phyloP scores from a whole-genome alignment of 1,140 invertebrate species.

The Hesperophylax magnus region DNA sequence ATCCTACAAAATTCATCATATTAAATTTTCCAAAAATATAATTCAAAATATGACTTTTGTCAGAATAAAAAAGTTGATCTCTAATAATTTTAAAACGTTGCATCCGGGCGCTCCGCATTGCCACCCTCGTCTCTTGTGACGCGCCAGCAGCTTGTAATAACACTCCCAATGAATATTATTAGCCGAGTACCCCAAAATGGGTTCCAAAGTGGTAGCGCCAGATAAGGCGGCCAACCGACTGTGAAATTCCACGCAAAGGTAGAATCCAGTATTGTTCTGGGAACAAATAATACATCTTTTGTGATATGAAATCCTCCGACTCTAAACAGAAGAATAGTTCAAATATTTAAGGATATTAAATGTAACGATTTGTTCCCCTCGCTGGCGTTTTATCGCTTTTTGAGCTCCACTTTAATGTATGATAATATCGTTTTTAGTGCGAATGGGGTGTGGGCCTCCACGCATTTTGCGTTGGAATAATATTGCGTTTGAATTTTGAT shows the following conservation, averaged over 20 bases:
- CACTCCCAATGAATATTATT: slow-evolving; percentile 41
- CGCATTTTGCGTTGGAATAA: too few relatives aligned
- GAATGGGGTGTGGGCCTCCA: too few relatives aligned
- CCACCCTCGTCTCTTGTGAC: background rate
- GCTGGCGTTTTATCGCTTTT: background rate
- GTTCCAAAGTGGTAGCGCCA: slow-evolving; percentile 26
- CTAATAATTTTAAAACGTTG: background rate
- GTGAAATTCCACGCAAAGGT: slow-evolving; percentile 31
- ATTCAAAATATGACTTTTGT: too few relatives aligned
- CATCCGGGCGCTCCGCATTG: slow-evolving; percentile 10
- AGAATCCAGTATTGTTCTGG: slow-evolving; percentile 10
- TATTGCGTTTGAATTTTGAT: too few relatives aligned
- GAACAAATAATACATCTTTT: slow-evolving; percentile 5
- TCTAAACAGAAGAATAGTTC: background rate
- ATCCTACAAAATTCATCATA: too few relatives aligned
- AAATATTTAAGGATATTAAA: slow-evolving; percentile 41
- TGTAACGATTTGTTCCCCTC: background rate
- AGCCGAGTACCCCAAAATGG: slow-evolving; percentile 26
- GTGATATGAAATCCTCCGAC: slow-evolving; percentile 7
- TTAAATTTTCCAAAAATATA: too few relatives aligned
- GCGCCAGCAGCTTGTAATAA: slow-evolving; percentile 14
- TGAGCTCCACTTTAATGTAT: too few relatives aligned
- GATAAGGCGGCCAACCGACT: slow-evolving; percentile 10
- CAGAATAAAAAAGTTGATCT: too few relatives aligned
- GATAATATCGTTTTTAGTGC: too few relatives aligned